Evolutionary conservation across 2,888 invertebrate species (phyloP).

Genomic region (Geophilus truncorum): DNA sequence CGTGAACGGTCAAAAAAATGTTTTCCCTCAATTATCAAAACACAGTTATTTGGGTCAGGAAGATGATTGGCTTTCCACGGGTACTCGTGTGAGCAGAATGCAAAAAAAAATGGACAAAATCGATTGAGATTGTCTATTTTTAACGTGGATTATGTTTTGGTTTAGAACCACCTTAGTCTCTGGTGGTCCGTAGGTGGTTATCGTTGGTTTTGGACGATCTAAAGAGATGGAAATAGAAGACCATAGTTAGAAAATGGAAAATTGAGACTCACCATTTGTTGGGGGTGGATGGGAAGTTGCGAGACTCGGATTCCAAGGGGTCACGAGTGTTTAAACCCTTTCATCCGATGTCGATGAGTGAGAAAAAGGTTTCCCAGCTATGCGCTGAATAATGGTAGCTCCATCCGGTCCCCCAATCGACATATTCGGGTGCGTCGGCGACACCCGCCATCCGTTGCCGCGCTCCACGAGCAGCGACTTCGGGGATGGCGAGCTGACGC

Average conservation of each 20-base stretch:
- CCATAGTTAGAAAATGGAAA: neutral
- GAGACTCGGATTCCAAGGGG: neutral
- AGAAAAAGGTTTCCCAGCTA: neutral
- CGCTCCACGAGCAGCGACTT: slow-evolving; percentile 20
- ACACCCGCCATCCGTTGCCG: slow-evolving; percentile 7
- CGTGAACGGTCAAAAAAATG: too few species aligned
- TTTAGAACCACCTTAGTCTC: too few species aligned
- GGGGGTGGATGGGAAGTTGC: slow-evolving; percentile 10
- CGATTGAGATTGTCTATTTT: neutral
- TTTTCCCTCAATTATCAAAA: too few species aligned
- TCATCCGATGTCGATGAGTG: neutral
- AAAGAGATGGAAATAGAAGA: neutral
- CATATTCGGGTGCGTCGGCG: neutral
- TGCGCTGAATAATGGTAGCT: neutral
- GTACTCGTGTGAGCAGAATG: too few species aligned
- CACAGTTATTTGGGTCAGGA: too few species aligned
- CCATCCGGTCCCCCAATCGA: neutral
- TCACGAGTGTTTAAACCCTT: neutral
- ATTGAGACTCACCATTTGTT: neutral
- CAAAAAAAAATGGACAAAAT: too few species aligned
- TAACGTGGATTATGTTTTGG: neutral
- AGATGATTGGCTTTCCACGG: too few species aligned
- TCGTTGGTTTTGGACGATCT: neutral
- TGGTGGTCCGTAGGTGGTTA: neutral
- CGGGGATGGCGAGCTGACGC: neutral